Evolutionary conservation across 2,113 vertebrate genomes (phyloP).

Genomic region (Semnopithecus entellus): DNA sequence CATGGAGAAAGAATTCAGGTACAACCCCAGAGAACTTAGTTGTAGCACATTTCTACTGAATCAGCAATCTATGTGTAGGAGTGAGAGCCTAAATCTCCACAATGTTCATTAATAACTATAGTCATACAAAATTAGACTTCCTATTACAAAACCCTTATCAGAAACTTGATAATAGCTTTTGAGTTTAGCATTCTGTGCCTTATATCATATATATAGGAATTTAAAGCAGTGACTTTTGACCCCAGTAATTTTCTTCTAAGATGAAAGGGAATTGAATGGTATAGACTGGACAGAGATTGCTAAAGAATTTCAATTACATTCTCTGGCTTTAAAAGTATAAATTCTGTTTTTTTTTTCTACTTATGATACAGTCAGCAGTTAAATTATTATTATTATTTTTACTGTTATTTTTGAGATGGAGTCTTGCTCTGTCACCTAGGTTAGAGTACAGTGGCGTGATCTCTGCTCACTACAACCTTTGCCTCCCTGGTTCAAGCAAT

Average conservation of each 20-base stretch:
- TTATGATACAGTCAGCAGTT: background rate
- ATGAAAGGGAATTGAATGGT: conserved; percentile 47
- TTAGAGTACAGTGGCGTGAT: too few relatives aligned
- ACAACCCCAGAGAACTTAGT: background rate
- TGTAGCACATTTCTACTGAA: background rate
- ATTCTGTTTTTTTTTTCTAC: background rate
- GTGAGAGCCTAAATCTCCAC: background rate
- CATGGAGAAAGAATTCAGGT: background rate
- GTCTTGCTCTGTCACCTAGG: too few relatives aligned
- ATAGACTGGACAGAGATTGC: background rate
- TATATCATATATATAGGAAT: conserved; percentile 16
- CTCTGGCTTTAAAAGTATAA: background rate
- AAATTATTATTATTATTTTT: background rate
- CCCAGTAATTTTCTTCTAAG: conserved; percentile 54
- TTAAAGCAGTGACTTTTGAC: conserved; percentile 58
- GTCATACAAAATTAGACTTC: conserved; percentile 37
- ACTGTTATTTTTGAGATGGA: too few relatives aligned
- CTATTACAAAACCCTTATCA: conserved; percentile 28
- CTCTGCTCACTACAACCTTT: too few relatives aligned
- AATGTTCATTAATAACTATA: background rate
- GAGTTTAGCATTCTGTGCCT: conserved; percentile 19
- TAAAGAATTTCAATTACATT: conserved; percentile 48
- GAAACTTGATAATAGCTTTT: conserved; percentile 42
- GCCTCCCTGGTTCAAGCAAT: too few relatives aligned
- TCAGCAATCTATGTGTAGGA: background rate